Conservation (phyloP, 2,797 vertebrate species). For the Eulemur coronatus region DNA sequence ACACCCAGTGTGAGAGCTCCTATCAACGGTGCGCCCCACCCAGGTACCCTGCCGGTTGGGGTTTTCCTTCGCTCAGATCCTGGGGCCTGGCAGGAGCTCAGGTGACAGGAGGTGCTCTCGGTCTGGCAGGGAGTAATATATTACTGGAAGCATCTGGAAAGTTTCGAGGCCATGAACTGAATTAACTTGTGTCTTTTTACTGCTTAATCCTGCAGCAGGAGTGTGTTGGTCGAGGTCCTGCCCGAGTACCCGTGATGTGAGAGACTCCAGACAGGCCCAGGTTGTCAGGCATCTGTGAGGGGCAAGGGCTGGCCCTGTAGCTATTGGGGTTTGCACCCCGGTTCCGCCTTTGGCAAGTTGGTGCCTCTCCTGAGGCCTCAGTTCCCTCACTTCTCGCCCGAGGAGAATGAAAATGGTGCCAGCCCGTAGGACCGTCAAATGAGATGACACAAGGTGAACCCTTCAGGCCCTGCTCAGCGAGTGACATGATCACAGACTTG, state of each 20-base stretch:
- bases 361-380: not conserved
- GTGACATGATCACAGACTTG: rapidly evolving
- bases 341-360: not conserved
- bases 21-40: rapidly evolving
- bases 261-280: not conserved
- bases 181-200: not conserved
- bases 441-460: rapidly evolving
- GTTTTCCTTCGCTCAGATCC: not conserved
- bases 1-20: not conserved
- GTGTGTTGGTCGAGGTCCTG: too few species aligned
- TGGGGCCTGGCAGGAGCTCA: not conserved
- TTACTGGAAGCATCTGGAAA: too few species aligned
- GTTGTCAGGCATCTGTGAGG: rapidly evolving
- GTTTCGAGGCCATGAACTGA: not conserved
- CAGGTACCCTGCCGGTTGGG: rapidly evolving
- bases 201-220: not conserved
- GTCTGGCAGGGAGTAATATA: not conserved
- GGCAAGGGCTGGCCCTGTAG: rapidly evolving
- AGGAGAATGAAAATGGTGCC: not conserved
- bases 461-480: rapidly evolving
- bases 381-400: not conserved
- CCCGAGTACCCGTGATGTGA: rapidly evolving
- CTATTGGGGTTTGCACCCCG: not conserved
- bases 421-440: not conserved
- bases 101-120: too few species aligned